Conservation (phyloP, 1,140 invertebrate species). For the Ips nitidus region DNA sequence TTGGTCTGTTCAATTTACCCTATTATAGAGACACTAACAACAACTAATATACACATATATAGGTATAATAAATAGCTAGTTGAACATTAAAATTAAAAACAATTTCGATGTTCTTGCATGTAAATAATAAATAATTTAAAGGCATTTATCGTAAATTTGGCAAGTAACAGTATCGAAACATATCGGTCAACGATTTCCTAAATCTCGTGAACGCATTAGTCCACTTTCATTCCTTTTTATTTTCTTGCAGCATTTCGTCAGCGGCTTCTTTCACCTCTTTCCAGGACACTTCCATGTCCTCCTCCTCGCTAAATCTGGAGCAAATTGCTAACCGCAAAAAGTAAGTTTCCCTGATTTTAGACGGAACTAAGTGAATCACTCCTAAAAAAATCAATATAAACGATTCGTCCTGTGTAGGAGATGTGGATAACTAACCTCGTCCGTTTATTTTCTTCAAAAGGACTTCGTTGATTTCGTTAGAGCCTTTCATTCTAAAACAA, state of each 20-base stretch:
- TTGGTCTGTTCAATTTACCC: too few relatives aligned
- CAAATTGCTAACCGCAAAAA: slow-evolving; percentile 92
- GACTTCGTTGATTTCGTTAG: slow-evolving; percentile 81
- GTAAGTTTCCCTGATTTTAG: slow-evolving; percentile 80
- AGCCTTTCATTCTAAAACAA: slow-evolving; percentile 89
- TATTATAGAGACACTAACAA: too few relatives aligned
- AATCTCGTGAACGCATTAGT: slow-evolving; percentile 2
- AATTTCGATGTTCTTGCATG: too few relatives aligned
- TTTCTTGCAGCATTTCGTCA: slow-evolving; percentile 54
- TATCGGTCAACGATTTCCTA: slow-evolving; percentile 1
- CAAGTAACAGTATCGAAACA: background rate
- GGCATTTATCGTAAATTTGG: background rate
- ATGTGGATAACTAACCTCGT: slow-evolving; percentile 54
- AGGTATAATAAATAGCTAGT: too few relatives aligned
- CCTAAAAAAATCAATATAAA: slow-evolving; percentile 47
- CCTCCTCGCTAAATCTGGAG: slow-evolving; percentile 77
- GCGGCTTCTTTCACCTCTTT: slow-evolving; percentile 77
- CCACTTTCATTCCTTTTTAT: slow-evolving; percentile 16
- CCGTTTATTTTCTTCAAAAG: slow-evolving; percentile 87
- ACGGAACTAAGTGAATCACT: slow-evolving; percentile 92
- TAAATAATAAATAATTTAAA: too few relatives aligned
- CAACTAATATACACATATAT: too few relatives aligned
- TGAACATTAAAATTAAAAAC: too few relatives aligned
- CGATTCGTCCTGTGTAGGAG: background rate
- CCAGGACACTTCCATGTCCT: slow-evolving; percentile 86